Percentiles rank a stretch among this genome's conserved stretches.
Evolutionary conservation across 2,797 vertebrate species (phyloP).

Genomic region (Moxostoma hubbsi): DNA sequence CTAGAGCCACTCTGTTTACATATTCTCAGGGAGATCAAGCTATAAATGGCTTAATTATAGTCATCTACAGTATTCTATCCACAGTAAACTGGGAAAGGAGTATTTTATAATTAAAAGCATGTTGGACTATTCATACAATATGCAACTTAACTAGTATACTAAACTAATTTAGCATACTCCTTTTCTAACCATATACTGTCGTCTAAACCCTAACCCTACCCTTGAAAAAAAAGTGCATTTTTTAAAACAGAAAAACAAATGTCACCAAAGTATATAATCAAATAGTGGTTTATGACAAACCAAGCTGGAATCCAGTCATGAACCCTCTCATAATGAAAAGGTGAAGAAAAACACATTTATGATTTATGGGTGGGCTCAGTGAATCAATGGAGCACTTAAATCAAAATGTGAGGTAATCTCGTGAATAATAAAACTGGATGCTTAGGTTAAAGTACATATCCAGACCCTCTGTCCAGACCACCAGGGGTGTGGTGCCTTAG

Average conservation of each 20-base stretch:
- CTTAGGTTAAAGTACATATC: background rate
- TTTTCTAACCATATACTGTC: no score
- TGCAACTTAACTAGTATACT: background rate
- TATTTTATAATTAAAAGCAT: background rate
- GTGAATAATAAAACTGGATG: background rate
- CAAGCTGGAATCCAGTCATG: background rate
- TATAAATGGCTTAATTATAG: no score
- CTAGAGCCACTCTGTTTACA: no score
- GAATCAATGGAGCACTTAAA: background rate
- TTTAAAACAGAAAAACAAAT: no score
- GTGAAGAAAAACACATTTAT: background rate
- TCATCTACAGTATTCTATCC: no score
- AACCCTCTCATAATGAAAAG: background rate
- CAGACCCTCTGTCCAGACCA: background rate
- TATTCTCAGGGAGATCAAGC: no score
- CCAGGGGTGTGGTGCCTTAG: conserved; percentile 12
- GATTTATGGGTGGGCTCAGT: background rate
- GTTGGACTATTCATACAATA: background rate
- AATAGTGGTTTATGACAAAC: background rate
- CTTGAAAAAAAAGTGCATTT: background rate
- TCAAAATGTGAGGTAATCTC: no score
- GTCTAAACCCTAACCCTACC: no score
- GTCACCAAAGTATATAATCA: no score
- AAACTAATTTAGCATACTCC: no score
- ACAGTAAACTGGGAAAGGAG: no score